Conservation (phyloP, 2,797 vertebrate species). For the Danio kyathit region DNA sequence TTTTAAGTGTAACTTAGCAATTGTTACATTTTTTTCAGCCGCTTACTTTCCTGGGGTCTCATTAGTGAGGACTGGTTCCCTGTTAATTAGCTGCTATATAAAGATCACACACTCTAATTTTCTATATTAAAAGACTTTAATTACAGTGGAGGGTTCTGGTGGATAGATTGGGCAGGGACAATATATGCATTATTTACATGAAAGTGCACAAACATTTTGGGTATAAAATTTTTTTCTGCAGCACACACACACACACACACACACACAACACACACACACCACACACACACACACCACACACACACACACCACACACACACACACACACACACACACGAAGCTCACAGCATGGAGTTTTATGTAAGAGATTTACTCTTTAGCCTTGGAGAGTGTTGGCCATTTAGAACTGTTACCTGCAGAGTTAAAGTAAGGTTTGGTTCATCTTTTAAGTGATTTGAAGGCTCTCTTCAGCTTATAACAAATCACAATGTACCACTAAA, state of each 20-base stretch:
- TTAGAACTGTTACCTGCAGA: slow-evolving; percentile 14
- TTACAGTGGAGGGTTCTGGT: slow-evolving; percentile 40
- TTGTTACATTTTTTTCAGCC: neutral
- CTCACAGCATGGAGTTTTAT: neutral
- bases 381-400: slow-evolving; percentile 21
- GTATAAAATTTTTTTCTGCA: slow-evolving; percentile 1
- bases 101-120: slow-evolving; percentile 49
- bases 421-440: slow-evolving; percentile 8
- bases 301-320: neutral
- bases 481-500: neutral
- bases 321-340: neutral
- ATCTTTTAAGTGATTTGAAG: slow-evolving; percentile 2
- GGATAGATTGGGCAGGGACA: slow-evolving; percentile 16
- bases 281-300: neutral
- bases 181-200: slow-evolving; percentile 25
- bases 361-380: slow-evolving; percentile 24
- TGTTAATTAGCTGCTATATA: slow-evolving; percentile 48
- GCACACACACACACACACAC: no score
- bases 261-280: neutral
- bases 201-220: slow-evolving; percentile 24
- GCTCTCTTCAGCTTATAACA: neutral
- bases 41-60: slow-evolving; percentile 31
- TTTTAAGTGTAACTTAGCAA: neutral
- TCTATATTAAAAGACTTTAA: slow-evolving; percentile 51
- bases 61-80: slow-evolving; percentile 35